Evolutionary conservation across 2,888 invertebrate species (phyloP), one percentile per base, ranked within the genome.

Genomic region (Notodonta ziczac): DNA sequence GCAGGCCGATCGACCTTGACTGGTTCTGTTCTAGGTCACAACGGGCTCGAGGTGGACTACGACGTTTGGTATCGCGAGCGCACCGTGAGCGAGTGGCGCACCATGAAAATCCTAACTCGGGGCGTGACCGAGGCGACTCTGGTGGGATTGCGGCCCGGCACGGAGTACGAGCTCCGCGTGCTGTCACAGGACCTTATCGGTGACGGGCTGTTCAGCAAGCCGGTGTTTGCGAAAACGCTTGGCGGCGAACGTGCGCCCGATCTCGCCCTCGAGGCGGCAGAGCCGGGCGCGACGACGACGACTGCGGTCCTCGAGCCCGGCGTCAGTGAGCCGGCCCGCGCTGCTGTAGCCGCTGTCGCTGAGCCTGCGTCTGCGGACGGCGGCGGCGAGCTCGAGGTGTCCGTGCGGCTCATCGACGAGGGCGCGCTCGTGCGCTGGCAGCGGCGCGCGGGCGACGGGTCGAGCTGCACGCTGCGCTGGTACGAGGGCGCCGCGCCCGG

Each of bases 91-190:
- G 97, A 97, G 89, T 98, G 98, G 98, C 95, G 96, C 75, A 97
- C 97, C 9, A 95, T 97, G 91, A 95, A 95, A 77, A 96, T 98
- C 46, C 92, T 96, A 59, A 95, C 97, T 10, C 94, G 95, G 60
- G 95, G 95, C 73, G 94, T 95, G 56, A 96, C 97, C 61, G 96
- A 97, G 81, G 97, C 97, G 56, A 97, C 97, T 9, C 94, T 98
- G 65, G 95, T 95, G 70, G 96, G 96, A 72, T 94, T 99, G 72
- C 94, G 94, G 65, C 96, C 98, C 24, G 97, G 91, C 66, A 95
- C 96, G 32, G 96, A 96, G 81, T 98, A 98, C 88, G 98, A 98
- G 89, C 96, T 99, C 83, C 97, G 98, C 95, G 97, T 99, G 56
- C 94, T 98, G 57, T 96, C 98, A 74, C 97, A 97, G 85, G 98